These are phyloP conservation scores for Plutomurus gul DNA, from an alignment of 1,140 invertebrate species.

Conservation along the genomic window DNA sequence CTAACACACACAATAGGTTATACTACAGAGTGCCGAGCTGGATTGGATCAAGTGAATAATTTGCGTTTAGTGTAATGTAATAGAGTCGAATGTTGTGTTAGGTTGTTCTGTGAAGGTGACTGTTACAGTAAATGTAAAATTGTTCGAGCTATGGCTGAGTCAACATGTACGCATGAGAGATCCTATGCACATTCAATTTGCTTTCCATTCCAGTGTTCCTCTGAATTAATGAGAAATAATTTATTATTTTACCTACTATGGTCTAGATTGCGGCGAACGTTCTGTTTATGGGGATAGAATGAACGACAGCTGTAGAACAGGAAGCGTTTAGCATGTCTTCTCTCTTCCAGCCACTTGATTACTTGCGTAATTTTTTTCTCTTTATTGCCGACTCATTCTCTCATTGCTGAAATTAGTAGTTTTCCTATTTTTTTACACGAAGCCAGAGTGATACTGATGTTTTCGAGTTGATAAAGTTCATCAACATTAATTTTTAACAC, in stretches of 20 bases:
- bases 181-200: background rate
- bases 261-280: background rate
- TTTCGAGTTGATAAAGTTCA: too few species aligned
- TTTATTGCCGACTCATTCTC: too few species aligned
- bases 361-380: too few species aligned
- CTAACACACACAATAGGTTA: too few species aligned
- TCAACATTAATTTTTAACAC: too few species aligned
- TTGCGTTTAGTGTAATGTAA: too few species aligned
- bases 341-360: too few species aligned
- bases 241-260: background rate
- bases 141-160: background rate
- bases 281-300: background rate
- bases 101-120: background rate
- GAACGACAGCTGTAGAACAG: background rate
- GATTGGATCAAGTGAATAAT: too few species aligned
- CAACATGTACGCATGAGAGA: background rate
- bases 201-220: background rate
- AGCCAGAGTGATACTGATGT: too few species aligned
- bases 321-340: background rate
- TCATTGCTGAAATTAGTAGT: too few species aligned
- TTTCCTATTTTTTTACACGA: too few species aligned
- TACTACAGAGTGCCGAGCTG: too few species aligned
- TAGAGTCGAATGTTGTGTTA: background rate
- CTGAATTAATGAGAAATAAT: constrained; percentile 4
- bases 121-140: background rate